Base-by-base conservation (phyloP, 1,140 invertebrate species). In the Eciton burchellii region DNA sequence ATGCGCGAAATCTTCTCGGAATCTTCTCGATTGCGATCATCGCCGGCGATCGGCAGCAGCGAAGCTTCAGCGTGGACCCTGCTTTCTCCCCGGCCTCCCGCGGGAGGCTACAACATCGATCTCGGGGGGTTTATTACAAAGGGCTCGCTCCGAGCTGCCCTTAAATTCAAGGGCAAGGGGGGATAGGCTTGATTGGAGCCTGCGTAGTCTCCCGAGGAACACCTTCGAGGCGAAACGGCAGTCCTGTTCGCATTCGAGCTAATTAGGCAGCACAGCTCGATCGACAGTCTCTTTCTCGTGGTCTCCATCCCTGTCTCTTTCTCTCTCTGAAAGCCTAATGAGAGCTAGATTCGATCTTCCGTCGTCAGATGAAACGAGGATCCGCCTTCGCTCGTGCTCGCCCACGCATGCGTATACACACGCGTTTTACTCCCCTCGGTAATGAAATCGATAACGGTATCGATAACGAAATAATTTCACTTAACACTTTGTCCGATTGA, bases 311-410 rank as follows among this genome's bases (percentile, higher is more conserved):
- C 35, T 35, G 2, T 35, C 35, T 35, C 35, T 35, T 6, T 35
- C 35, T 35, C 2, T 35, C 35, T 35, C 35, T 59, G 41, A 54
- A 70, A 47, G 43, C 26, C n/a, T n/a, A n/a, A n/a, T n/a, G n/a
- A 9, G 26, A 26, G 54, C 41, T 54, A 49, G 41, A 86, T 84
- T 84, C 74, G 86, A 85, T 85, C 73, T 84, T 81, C 82, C 21
- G 60, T 73, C 59, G 47, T 29, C 47, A 59, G 66, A 81, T 59
- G 59, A 72, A 85, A 63, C 45, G 41, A 47, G 56, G 41, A 66
- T 56, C 29, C 29, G 26, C n/a, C 24, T 49, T 65, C 5, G 12
- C 21, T 54, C 54, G 3, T 26, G 12, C 21, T 26, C 8, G 3
- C 1, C 29, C 12, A 43, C 14, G 49, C n/a, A 29, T 16, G 16